These are phyloP conservation scores for Caenorhabditis parvicauda DNA, from an alignment of 2,888 invertebrate species.

Conservation along the genomic window DNA sequence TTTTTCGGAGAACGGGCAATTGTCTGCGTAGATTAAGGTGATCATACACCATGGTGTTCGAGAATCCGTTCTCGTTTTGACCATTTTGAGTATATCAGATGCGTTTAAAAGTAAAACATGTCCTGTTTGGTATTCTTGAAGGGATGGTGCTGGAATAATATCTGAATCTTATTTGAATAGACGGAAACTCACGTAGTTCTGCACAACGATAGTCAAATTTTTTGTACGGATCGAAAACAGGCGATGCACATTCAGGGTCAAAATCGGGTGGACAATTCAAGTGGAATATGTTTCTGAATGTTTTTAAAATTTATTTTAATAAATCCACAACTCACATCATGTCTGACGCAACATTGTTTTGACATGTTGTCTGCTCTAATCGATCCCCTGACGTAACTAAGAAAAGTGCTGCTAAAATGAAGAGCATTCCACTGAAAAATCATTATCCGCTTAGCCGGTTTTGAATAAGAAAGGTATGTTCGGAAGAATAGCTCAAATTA, in stretches of 20 bases:
- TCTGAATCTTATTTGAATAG: not conserved
- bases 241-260: slow-evolving; percentile 14
- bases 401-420: too few species aligned
- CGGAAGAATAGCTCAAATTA: too few species aligned
- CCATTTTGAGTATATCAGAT: slow-evolving; percentile 11
- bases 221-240: slow-evolving; percentile 10
- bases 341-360: too few species aligned
- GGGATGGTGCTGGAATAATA: not conserved
- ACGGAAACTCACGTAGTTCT: slow-evolving; percentile 5
- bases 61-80: slow-evolving; percentile 12
- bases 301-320: too few species aligned
- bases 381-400: too few species aligned
- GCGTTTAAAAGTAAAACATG: slow-evolving; percentile 8
- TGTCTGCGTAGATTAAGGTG: slow-evolving; percentile 74
- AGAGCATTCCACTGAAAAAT: too few species aligned
- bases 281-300: too few species aligned
- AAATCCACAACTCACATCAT: too few species aligned
- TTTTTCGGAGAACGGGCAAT: slow-evolving; percentile 84
- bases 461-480: too few species aligned
- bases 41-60: slow-evolving; percentile 24
- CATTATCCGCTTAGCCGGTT: too few species aligned
- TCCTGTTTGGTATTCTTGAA: slow-evolving; percentile 11
- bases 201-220: slow-evolving; percentile 16
- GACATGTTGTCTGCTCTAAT: too few species aligned
- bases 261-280: slow-evolving; percentile 11